Evolutionary conservation across 2,797 vertebrate species (phyloP).

Genomic region (Clarias platycephalus): DNA sequence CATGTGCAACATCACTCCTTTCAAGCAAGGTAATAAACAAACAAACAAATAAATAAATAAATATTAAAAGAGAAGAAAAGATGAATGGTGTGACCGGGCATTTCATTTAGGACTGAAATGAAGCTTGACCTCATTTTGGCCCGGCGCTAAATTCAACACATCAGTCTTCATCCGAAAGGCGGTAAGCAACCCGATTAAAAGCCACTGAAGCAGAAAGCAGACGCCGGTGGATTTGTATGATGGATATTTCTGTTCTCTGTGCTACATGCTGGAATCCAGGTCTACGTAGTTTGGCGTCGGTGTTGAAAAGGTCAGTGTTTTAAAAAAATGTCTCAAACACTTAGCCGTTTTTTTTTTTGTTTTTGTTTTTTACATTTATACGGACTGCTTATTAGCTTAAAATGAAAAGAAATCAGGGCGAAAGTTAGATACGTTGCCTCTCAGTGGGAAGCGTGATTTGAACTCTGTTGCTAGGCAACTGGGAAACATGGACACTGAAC

Average conservation of each 20-base stretch:
- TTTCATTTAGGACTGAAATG: slow-evolving; percentile 64
- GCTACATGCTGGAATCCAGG: background rate
- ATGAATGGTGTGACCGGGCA: slow-evolving; percentile 58
- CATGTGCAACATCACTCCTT: slow-evolving; percentile 43
- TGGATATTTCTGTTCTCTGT: background rate
- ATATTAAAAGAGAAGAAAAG: slow-evolving; percentile 52
- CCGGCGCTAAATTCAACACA: slow-evolving; percentile 45
- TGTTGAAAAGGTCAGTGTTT: background rate
- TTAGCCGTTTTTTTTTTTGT: background rate
- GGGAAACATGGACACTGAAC: too few species aligned
- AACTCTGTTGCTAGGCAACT: slow-evolving; percentile 3
- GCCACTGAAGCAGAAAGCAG: slow-evolving; percentile 22
- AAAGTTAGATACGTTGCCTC: background rate
- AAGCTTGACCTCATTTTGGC: slow-evolving; percentile 49
- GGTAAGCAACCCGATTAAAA: slow-evolving; percentile 33
- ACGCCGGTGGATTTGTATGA: slow-evolving; percentile 12
- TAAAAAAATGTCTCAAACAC: background rate
- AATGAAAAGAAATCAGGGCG: background rate
- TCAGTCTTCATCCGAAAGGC: slow-evolving; percentile 55
- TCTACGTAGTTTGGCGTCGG: background rate
- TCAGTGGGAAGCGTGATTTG: background rate
- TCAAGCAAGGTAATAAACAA: slow-evolving; percentile 41
- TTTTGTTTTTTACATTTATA: background rate
- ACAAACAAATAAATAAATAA: slow-evolving; percentile 30
- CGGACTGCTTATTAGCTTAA: too few species aligned